Evolutionary conservation across 1,140 invertebrate species (phyloP).

Genomic region (Mya arenaria): DNA sequence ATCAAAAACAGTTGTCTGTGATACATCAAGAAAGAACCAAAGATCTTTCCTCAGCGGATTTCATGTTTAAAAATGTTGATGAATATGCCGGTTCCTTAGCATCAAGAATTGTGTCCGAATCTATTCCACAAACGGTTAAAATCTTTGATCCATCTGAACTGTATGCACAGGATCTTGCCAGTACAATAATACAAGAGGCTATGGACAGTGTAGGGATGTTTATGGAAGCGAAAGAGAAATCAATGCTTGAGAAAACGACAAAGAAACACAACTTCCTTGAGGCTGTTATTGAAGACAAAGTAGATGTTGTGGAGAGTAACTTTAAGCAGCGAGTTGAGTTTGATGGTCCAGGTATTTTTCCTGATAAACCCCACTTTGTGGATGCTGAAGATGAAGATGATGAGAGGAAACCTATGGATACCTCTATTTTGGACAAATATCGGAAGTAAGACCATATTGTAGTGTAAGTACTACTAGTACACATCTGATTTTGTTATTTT

Average conservation of each 20-base stretch:
- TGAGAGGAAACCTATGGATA: constrained; percentile 22
- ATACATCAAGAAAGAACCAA: constrained; percentile 30
- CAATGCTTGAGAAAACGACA: constrained; percentile 19
- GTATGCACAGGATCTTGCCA: constrained; percentile 59
- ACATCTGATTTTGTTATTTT: too few relatives aligned
- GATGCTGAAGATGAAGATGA: not conserved
- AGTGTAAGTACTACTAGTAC: too few relatives aligned
- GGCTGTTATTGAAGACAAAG: too few relatives aligned
- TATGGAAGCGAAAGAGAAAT: constrained; percentile 43
- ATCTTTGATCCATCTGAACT: constrained; percentile 52
- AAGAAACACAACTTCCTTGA: not conserved
- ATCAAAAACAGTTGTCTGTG: not conserved
- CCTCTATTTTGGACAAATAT: constrained; percentile 46
- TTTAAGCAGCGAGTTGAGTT: too few relatives aligned
- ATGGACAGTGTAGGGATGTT: constrained; percentile 36
- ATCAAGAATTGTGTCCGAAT: constrained; percentile 35
- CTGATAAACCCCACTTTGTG: not conserved
- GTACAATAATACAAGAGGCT: constrained; percentile 52
- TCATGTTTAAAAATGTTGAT: constrained; percentile 21
- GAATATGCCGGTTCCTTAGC: constrained; percentile 37
- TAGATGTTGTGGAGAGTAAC: too few relatives aligned
- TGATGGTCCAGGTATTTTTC: not conserved
- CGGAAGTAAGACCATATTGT: constrained; percentile 52
- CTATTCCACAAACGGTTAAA: constrained; percentile 42
- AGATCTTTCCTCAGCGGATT: constrained; percentile 1